Conservation (phyloP, 64 coral and sea anemone species). For the Anthopleura sola region DNA sequence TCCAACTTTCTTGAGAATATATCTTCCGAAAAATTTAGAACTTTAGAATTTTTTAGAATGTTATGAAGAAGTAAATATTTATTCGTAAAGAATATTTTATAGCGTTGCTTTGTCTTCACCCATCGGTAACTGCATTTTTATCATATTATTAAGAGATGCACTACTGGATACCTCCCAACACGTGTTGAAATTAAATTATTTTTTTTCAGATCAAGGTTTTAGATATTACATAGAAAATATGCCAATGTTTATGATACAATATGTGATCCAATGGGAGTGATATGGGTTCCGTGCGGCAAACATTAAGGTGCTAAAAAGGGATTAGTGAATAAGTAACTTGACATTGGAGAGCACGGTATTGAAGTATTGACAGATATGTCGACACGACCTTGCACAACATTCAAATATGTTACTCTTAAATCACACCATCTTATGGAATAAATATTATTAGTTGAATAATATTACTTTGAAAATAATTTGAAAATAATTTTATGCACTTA, state of each 20-base stretch:
- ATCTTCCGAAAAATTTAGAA: not conserved
- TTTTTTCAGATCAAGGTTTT: not conserved
- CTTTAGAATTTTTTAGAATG: not conserved
- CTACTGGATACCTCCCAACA: not conserved
- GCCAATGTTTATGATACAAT: not conserved
- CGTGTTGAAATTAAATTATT: not conserved
- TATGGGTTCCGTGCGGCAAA: not conserved
- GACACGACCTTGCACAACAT: not conserved
- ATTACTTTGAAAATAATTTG: too few relatives aligned
- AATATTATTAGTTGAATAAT: not conserved
- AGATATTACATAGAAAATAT: not conserved
- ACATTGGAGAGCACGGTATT: not conserved
- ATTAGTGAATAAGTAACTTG: constrained; percentile 3
- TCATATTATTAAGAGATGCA: not conserved
- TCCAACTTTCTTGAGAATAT: not conserved
- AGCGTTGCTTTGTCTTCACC: not conserved
- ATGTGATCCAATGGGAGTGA: not conserved
- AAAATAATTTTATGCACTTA: not conserved
- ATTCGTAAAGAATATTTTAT: not conserved
- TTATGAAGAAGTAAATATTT: not conserved
- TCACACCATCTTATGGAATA: not conserved
- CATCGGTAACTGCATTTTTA: not conserved
- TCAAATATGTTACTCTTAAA: not conserved
- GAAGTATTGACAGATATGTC: not conserved
- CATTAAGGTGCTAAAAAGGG: not conserved